These are phyloP conservation scores for Drosophila kanapiae DNA, from an alignment of 1,140 invertebrate genomes.

Conservation along the genomic window DNA sequence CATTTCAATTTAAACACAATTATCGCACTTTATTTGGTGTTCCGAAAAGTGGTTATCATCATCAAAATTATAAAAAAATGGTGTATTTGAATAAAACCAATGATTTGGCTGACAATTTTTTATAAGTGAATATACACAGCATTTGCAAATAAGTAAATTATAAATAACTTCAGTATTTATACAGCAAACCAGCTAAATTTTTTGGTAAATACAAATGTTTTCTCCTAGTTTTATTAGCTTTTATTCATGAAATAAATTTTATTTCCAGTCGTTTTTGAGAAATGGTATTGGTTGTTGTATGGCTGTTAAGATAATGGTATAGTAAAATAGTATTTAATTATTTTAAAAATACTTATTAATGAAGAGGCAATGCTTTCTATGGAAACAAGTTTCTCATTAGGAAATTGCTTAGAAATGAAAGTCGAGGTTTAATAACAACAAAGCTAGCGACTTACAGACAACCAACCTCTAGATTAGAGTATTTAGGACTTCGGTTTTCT, in stretches of 20 bases:
- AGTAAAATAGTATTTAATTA: not conserved
- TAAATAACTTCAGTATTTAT: not conserved
- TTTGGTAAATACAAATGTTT: not conserved
- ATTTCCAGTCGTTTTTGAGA: not conserved
- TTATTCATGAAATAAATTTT: not conserved
- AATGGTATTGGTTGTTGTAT: no score
- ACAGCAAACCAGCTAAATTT: not conserved
- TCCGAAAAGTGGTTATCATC: not conserved
- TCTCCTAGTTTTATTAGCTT: not conserved
- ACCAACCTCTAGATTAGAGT: constrained; percentile 5
- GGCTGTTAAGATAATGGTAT: no score
- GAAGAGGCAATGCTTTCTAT: not conserved
- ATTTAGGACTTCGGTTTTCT: constrained; percentile 6
- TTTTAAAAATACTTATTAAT: not conserved
- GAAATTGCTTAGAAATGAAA: not conserved
- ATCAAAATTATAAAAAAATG: not conserved
- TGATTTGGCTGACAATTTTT: not conserved
- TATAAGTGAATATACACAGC: not conserved
- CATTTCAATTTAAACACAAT: constrained; percentile 24
- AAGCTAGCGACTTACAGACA: not conserved
- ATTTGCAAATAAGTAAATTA: not conserved
- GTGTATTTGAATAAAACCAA: not conserved
- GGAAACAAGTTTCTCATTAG: not conserved
- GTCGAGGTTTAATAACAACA: not conserved
- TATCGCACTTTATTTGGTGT: constrained; percentile 6